These are phyloP conservation scores for Atta texana DNA, from an alignment of 1,140 invertebrate species.

Conservation along the genomic window DNA sequence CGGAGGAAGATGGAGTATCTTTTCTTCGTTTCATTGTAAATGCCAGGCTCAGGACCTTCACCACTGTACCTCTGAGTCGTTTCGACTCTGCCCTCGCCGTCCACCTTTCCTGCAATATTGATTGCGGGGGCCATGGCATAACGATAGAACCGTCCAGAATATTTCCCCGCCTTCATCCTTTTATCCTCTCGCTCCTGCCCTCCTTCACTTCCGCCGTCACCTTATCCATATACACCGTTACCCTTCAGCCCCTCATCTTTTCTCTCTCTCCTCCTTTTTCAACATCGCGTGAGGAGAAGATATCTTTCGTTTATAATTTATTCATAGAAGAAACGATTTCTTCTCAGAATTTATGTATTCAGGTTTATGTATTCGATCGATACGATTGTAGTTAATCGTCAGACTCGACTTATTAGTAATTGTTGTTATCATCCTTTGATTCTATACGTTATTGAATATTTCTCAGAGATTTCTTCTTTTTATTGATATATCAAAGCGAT, in stretches of 20 bases:
- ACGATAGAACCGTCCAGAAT: conserved; percentile 78
- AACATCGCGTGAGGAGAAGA: background rate
- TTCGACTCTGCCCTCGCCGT: conserved; percentile 66
- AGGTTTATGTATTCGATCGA: background rate
- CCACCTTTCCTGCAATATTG: conserved; percentile 79
- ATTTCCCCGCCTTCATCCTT: conserved; percentile 61
- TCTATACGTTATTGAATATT: conserved; percentile 11
- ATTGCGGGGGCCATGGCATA: conserved; percentile 72
- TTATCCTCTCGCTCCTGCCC: conserved; percentile 31
- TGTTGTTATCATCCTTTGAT: background rate
- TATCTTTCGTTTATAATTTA: conserved; percentile 58
- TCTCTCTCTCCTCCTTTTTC: background rate
- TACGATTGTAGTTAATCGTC: conserved; percentile 23
- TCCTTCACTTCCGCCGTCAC: conserved; percentile 65
- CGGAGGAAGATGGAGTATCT: conserved; percentile 63
- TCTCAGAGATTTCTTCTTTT: background rate
- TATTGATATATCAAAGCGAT: background rate
- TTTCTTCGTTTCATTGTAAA: conserved; percentile 80
- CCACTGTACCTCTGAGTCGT: conserved; percentile 54
- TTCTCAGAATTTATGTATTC: background rate
- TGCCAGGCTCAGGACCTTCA: conserved; percentile 71
- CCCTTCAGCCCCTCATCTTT: background rate
- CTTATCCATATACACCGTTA: conserved; percentile 36
- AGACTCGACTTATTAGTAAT: conserved; percentile 13
- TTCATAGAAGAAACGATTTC: conserved; percentile 38